Conservation (phyloP, 2,797 vertebrate genomes). For the Alca torda region DNA sequence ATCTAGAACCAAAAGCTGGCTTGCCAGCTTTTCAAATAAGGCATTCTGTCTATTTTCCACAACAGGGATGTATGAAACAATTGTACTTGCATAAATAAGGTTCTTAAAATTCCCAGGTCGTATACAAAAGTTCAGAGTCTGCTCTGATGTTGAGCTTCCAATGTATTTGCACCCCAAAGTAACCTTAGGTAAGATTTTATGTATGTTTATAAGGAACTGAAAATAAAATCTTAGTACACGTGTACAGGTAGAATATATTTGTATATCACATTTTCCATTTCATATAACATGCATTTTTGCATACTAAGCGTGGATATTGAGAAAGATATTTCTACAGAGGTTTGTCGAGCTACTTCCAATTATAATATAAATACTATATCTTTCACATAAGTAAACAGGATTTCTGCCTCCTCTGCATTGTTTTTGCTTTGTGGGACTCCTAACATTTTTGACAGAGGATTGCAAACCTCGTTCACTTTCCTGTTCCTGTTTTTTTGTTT, state of each 20-base stretch:
- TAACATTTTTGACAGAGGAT: background rate
- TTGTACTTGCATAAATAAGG: background rate
- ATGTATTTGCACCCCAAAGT: background rate
- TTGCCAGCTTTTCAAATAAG: background rate
- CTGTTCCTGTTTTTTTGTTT: background rate
- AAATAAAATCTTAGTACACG: background rate
- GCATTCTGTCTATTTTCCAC: background rate
- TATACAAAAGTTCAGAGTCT: background rate
- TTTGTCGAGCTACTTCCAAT: background rate
- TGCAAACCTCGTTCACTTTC: background rate
- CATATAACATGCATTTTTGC: background rate
- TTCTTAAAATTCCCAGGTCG: background rate
- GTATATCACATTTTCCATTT: background rate
- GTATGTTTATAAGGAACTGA: background rate
- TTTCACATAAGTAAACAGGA: background rate
- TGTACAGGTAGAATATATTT: background rate
- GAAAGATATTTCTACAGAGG: background rate
- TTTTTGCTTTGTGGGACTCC: background rate
- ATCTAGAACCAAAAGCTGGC: slow-evolving; percentile 24
- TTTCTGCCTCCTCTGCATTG: background rate
- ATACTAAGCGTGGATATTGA: background rate
- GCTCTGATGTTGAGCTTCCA: background rate
- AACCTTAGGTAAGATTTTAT: background rate
- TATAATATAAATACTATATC: background rate
- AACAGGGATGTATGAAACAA: background rate